A percentile compares a stretch with the other conserved stretches of the same genome.
phyloP scores from a whole-genome alignment of 53 echinoderm and acorn worm genomes.

The Temnopleurus reevesii region DNA sequence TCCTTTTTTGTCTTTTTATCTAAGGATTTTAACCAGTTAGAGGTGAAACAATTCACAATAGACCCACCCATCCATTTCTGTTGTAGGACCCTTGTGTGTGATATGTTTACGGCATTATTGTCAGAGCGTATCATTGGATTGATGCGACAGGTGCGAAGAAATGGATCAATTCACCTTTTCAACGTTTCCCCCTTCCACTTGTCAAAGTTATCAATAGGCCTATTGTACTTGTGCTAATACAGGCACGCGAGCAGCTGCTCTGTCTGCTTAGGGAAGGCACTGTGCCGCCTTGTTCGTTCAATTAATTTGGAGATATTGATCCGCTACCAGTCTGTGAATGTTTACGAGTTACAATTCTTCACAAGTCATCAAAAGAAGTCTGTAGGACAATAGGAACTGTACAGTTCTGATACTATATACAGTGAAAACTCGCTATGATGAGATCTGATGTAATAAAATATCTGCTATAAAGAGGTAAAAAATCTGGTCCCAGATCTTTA shows the following conservation, averaged over 20 bases:
- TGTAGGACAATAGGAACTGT: no score
- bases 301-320: not conserved
- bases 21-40: no score
- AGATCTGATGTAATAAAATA: no score
- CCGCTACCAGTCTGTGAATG: not conserved
- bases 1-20: no score
- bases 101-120: not conserved
- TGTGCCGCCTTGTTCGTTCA: not conserved
- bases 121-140: not conserved
- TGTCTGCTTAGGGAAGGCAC: no score
- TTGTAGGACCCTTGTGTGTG: not conserved
- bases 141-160: slow-evolving; percentile 25
- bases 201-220: slow-evolving; percentile 12
- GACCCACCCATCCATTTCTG: not conserved
- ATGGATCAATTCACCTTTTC: slow-evolving; percentile 29
- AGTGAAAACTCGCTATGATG: no score
- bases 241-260: slow-evolving; percentile 38
- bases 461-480: no score
- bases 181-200: not conserved
- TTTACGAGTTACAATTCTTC: no score
- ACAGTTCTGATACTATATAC: no score
- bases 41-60: no score
- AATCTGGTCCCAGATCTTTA: no score
- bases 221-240: not conserved
- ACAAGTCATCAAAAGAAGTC: no score